A percentile compares a stretch with the other conserved stretches of the same genome.
Conservation (phyloP, 2,888 invertebrate genomes). For the Conops quadrifasciatus region DNA sequence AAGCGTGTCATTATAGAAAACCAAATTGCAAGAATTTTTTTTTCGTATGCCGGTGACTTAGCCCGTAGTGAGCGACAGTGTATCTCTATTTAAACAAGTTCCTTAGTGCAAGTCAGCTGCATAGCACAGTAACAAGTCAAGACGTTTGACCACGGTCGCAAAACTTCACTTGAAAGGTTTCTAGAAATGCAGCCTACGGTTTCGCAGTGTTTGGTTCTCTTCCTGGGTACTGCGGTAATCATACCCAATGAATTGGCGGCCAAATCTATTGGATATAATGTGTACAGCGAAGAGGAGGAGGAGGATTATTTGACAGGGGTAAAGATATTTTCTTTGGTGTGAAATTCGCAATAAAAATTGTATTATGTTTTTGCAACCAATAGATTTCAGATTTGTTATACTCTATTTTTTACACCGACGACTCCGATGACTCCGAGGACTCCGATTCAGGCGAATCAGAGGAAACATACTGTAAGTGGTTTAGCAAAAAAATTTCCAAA, state of each 20-base stretch:
- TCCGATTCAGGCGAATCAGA: slow-evolving; percentile 42
- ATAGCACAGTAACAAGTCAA: background rate
- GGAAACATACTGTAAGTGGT: slow-evolving; percentile 45
- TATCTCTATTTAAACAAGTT: background rate
- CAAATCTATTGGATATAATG: background rate
- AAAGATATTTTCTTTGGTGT: background rate
- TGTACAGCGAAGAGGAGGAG: background rate
- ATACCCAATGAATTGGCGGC: background rate
- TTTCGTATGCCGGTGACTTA: background rate
- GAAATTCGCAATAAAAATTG: background rate
- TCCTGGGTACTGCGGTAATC: background rate
- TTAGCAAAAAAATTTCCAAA: background rate
- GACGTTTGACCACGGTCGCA: background rate
- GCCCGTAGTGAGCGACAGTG: background rate
- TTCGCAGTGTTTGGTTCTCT: background rate
- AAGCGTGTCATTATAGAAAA: no score
- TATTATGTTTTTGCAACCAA: no score
- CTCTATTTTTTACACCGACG: slow-evolving; percentile 30
- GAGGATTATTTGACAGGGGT: background rate
- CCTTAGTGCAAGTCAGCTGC: background rate
- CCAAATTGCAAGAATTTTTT: no score
- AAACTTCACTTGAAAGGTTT: background rate
- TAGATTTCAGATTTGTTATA: slow-evolving; percentile 38
- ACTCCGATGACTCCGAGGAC: slow-evolving; percentile 31
- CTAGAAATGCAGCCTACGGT: background rate